A percentile compares a stretch with the other conserved stretches of the same genome.
Conservation (phyloP, 1,140 invertebrate species). For the Coenobita brevimanus region DNA sequence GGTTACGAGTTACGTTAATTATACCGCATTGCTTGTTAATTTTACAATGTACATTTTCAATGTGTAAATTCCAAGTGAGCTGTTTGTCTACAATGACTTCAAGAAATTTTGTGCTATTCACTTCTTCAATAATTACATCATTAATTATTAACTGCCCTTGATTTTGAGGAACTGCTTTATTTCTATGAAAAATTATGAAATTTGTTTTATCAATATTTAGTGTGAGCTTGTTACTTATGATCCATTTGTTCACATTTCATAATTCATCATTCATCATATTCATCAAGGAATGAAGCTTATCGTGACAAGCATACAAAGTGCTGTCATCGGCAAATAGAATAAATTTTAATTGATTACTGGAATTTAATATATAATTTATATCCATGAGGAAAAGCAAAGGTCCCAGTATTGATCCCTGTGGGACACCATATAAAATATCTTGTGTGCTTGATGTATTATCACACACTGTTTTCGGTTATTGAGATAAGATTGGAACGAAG, state of each 20-base stretch:
- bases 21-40: too few species aligned
- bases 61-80: too few species aligned
- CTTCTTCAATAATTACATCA: too few species aligned
- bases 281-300: neutral
- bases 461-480: neutral
- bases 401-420: constrained; percentile 5
- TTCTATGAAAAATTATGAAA: neutral
- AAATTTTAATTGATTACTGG: constrained; percentile 2
- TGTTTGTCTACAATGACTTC: too few species aligned
- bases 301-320: neutral
- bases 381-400: neutral
- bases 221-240: neutral
- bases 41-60: too few species aligned
- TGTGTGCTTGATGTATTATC: neutral
- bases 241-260: neutral
- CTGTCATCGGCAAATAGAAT: constrained; percentile 6
- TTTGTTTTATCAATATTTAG: neutral
- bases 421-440: constrained; percentile 12
- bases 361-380: constrained; percentile 19
- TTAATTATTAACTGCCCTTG: too few species aligned
- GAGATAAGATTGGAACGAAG: neutral
- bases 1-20: too few species aligned
- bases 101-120: too few species aligned
- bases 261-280: neutral
- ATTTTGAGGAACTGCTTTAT: too few species aligned